Base-by-base conservation (phyloP, 1,140 invertebrate genomes). In the Lordiphosa mommai region DNA sequence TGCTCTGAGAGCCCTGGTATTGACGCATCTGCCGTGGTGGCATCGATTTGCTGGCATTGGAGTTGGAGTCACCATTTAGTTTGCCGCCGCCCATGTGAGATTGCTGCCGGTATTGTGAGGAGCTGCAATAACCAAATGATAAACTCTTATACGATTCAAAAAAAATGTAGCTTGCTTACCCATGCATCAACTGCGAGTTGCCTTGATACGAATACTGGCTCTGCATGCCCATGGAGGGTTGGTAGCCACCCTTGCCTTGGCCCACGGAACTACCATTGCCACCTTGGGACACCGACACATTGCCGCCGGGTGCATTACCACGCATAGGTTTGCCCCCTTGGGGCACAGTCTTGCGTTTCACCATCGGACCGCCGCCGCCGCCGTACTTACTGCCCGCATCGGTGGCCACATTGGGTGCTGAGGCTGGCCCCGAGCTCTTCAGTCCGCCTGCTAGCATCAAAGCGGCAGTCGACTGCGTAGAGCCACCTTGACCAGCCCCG, bases 141-240 rank as follows among this genome's bases (percentile, higher is more conserved):
- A 38, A 4, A 10, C 34, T 10, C 20, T 17, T 48, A 20, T 8
- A n/a, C 14, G 6, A 4, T 7, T 6, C 4, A 7, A 7, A 5
- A 13, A 2, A 5, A 1, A 33, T 10, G 6, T 2, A 3, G 10
- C 0, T 2, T 1, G 34, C 72, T 70, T 65, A 86, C 77, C 82
- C 63, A 49, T 88, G 86, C 36, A 88, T 86, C 4, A 88, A 73
- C 52, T 77, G 85, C 7, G 85, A 65, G 30, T 74, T 88, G 56
- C 67, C 60, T 47, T 86, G 86, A 52, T 87, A 88, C 10, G 86
- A 67, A 55, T 67, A 82, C 49, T 87, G 74, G 50, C 64, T 71
- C 64, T 86, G 87, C 59, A 88, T 77, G 27, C 63, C 47, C 77
- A 88, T 79, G 8, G 77, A 52, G 7, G 77, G 43, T 47, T 87